Percentiles rank a stretch among this genome's conserved stretches.
Evolutionary conservation across 1,140 invertebrate genomes (phyloP).

Genomic region (Dinoponera quadriceps): DNA sequence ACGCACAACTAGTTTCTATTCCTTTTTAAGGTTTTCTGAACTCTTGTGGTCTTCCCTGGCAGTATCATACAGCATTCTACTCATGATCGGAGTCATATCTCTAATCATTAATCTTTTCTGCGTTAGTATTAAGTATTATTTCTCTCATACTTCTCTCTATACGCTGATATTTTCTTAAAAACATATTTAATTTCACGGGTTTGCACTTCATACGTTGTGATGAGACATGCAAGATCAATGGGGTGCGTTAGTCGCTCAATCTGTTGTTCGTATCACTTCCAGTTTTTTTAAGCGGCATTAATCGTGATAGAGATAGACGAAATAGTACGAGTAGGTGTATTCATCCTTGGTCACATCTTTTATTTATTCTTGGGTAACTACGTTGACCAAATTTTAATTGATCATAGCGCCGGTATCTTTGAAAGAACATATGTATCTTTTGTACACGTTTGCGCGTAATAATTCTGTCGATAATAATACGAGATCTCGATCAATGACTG

Average conservation of each 20-base stretch:
- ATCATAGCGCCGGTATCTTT: conserved; percentile 35
- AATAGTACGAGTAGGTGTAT: not conserved
- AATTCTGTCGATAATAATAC: not conserved
- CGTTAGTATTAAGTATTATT: conserved; percentile 39
- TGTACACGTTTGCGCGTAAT: not conserved
- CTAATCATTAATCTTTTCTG: conserved; percentile 37
- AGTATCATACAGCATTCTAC: conserved; percentile 35
- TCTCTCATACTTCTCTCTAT: not conserved
- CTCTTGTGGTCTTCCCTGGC: conserved; percentile 18
- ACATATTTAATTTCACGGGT: not conserved
- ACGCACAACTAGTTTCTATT: not conserved
- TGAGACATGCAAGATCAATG: not conserved
- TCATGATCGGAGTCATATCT: conserved; percentile 32
- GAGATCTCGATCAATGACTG: not conserved
- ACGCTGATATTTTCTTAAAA: not conserved
- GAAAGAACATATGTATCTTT: conserved; percentile 27
- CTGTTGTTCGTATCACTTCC: not conserved
- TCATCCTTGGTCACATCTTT: conserved; percentile 14
- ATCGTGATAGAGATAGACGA: not conserved
- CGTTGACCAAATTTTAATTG: conserved; percentile 44
- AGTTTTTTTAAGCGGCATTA: conserved; percentile 23
- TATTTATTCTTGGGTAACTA: conserved; percentile 52
- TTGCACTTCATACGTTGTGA: not conserved
- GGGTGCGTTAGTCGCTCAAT: too few species aligned
- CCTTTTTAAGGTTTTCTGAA: conserved; percentile 44